Percentiles rank a stretch among this genome's conserved stretches.
phyloP scores from a whole-genome alignment of 1,140 invertebrate species.

The Drosophila saltans region DNA sequence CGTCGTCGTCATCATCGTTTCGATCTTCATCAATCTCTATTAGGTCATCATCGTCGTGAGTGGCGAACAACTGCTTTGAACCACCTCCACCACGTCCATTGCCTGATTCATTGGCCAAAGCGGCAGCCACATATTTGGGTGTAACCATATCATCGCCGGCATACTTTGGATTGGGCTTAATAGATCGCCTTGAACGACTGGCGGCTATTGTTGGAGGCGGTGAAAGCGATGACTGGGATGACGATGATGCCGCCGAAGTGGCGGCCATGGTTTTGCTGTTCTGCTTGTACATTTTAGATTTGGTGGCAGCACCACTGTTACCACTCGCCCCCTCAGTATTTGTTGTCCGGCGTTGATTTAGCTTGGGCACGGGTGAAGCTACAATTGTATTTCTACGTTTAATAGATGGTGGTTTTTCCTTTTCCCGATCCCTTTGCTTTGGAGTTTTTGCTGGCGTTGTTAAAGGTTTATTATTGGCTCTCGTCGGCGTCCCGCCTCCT shows the following conservation, averaged over 20 bases:
- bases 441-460: conserved; percentile 6
- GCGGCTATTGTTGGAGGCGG: conserved; percentile 76
- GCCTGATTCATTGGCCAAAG: conserved; percentile 13
- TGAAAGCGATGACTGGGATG: conserved; percentile 19
- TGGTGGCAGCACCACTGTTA: neutral
- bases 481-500: neutral
- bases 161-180: conserved; percentile 83
- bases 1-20: conserved; percentile 55
- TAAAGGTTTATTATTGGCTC: neutral
- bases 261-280: conserved; percentile 1
- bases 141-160: conserved; percentile 77
- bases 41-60: conserved; percentile 34
- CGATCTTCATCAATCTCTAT: conserved; percentile 51
- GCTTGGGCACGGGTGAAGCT: conserved; percentile 10
- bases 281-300: conserved; percentile 62
- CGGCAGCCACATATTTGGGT: conserved; percentile 61
- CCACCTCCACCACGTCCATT: conserved; percentile 12
- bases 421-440: conserved; percentile 5
- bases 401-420: neutral
- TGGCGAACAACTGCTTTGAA: conserved; percentile 44
- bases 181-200: conserved; percentile 72
- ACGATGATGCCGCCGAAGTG: neutral
- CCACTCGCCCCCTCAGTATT: neutral
- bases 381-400: conserved; percentile 34
- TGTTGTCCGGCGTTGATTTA: conserved; percentile 19